phyloP scores from a whole-genome alignment of 2,113 vertebrate species.

The Anolis carolinensis region DNA sequence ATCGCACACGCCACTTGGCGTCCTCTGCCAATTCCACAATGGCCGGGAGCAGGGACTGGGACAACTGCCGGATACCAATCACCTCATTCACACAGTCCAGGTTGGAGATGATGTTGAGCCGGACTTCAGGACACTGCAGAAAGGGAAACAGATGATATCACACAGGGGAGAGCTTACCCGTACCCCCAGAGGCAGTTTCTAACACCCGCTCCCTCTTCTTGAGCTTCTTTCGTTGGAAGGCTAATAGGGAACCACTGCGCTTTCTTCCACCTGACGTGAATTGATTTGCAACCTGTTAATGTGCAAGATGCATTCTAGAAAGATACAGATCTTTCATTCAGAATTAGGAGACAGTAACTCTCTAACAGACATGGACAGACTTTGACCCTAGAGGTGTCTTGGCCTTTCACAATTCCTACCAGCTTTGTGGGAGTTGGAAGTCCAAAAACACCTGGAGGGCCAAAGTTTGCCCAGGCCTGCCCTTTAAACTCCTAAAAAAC shows the following conservation, averaged over 20 bases:
- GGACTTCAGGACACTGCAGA: constrained; percentile 74
- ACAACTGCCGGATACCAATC: constrained; percentile 79
- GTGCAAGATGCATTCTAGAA: background rate
- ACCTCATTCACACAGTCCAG: constrained; percentile 81
- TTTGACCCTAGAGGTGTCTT: background rate
- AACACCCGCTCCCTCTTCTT: background rate
- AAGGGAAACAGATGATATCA: background rate
- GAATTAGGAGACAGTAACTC: background rate
- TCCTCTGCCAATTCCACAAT: constrained; percentile 82
- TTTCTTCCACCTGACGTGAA: no score
- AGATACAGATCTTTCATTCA: background rate
- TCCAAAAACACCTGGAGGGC: no score
- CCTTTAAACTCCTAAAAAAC: background rate
- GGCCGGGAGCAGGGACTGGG: constrained; percentile 78
- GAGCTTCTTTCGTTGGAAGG: background rate
- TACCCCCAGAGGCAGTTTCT: background rate
- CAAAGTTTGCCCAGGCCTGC: no score
- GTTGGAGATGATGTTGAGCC: constrained; percentile 79
- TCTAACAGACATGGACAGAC: background rate
- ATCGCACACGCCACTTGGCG: constrained; percentile 77
- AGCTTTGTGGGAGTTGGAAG: no score
- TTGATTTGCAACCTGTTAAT: background rate
- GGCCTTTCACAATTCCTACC: no score
- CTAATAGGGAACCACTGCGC: no score
- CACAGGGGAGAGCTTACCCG: background rate